Evolutionary conservation across 2,888 invertebrate species (phyloP).

Genomic region (Leuctra nigra): DNA sequence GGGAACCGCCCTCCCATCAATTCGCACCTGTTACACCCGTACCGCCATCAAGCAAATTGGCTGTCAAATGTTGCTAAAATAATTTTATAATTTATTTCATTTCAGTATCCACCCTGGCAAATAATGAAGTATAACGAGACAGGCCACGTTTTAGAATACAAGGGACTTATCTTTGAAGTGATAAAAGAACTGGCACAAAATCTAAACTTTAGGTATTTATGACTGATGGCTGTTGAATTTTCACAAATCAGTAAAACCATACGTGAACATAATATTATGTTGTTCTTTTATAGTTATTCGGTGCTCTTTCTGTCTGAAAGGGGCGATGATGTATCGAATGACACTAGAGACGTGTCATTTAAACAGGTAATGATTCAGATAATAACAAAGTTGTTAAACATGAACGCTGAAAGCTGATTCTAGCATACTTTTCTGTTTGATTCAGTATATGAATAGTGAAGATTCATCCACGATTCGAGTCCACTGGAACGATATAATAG

Average conservation of each 20-base stretch:
- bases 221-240: not conserved
- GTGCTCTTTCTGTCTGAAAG: slow-evolving; percentile 12
- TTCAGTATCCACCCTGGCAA: slow-evolving; percentile 86
- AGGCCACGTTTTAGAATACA: slow-evolving; percentile 51
- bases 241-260: not conserved
- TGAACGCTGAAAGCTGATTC: too few relatives aligned
- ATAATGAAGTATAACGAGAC: slow-evolving; percentile 55
- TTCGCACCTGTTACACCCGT: too few relatives aligned
- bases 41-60: too few relatives aligned
- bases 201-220: slow-evolving; percentile 70
- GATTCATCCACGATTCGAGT: slow-evolving; percentile 28
- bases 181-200: slow-evolving; percentile 64
- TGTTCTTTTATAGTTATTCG: not conserved
- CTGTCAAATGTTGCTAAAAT: too few relatives aligned
- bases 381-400: too few relatives aligned
- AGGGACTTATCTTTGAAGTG: slow-evolving; percentile 74
- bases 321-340: slow-evolving; percentile 5
- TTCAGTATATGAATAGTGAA: slow-evolving; percentile 11
- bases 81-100: too few relatives aligned
- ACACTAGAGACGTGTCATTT: slow-evolving; percentile 5
- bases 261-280: not conserved
- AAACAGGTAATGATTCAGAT: not conserved
- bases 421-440: too few relatives aligned
- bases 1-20: too few relatives aligned
- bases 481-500: not conserved